Conservation (phyloP, 2,888 invertebrate genomes). For the Aromia moschata region DNA sequence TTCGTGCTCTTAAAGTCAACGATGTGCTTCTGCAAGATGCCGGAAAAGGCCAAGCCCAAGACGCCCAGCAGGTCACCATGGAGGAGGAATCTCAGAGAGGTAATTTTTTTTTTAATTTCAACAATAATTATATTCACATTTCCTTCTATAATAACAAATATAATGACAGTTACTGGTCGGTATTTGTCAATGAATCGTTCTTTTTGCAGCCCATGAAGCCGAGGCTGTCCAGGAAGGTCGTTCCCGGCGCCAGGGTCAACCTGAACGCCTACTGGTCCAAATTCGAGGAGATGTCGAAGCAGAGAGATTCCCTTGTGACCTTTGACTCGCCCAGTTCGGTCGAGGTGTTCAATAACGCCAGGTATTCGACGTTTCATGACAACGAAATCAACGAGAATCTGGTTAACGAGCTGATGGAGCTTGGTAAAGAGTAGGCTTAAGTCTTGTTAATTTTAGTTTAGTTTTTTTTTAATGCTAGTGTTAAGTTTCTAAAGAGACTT, state of each 20-base stretch:
- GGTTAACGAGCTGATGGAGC: conserved; percentile 68
- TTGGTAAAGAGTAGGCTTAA: conserved; percentile 60
- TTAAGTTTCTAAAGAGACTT: no score
- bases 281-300: conserved; percentile 62
- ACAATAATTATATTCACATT: background rate
- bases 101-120: conserved; percentile 56
- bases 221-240: conserved; percentile 68
- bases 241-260: conserved; percentile 69
- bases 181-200: background rate
- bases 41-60: conserved; percentile 60
- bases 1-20: conserved; percentile 37
- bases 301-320: conserved; percentile 61
- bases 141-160: conserved; percentile 19
- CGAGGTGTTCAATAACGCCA: conserved; percentile 60
- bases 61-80: conserved; percentile 67
- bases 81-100: conserved; percentile 69
- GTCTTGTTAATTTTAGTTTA: conserved; percentile 32
- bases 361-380: conserved; percentile 44
- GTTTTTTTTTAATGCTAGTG: conserved; percentile 13
- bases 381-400: conserved; percentile 68
- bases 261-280: conserved; percentile 73
- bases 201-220: conserved; percentile 67
- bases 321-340: conserved; percentile 60
- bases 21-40: conserved; percentile 68
- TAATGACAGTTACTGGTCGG: no score